phyloP scores from a whole-genome alignment of 1,140 invertebrate genomes.

The Drosophila orena region DNA sequence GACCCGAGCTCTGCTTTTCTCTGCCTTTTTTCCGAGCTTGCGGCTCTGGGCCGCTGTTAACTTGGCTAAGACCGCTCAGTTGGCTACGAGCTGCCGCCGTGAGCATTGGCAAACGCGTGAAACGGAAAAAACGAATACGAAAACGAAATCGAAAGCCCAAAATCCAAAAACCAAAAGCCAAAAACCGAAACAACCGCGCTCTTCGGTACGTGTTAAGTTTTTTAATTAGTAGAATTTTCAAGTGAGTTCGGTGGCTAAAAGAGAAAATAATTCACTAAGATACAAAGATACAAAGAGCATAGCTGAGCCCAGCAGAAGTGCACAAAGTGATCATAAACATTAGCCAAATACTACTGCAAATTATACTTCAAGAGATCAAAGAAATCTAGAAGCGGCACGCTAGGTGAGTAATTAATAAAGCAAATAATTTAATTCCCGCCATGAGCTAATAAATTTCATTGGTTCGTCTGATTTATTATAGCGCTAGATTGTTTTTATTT shows the following conservation, averaged over 20 bases:
- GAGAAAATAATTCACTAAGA: constrained; percentile 58
- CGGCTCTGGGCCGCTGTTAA: constrained; percentile 25
- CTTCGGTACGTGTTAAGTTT: constrained; percentile 70
- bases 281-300: constrained; percentile 22
- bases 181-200: constrained; percentile 29
- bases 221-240: constrained; percentile 65
- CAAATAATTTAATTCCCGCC: constrained; percentile 23
- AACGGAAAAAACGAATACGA: constrained; percentile 53
- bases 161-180: constrained; percentile 16
- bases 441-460: constrained; percentile 58
- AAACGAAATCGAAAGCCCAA: not conserved
- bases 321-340: constrained; percentile 40
- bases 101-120: constrained; percentile 70
- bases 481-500: constrained; percentile 33
- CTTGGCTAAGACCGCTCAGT: constrained; percentile 60
- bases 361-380: not conserved
- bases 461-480: constrained; percentile 66
- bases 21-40: constrained; percentile 25
- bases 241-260: constrained; percentile 56
- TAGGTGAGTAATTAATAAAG: constrained; percentile 66
- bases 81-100: constrained; percentile 76
- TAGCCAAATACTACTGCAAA: constrained; percentile 8
- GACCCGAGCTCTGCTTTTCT: constrained; percentile 27
- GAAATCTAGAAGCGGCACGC: constrained; percentile 23
- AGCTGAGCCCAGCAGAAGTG: constrained; percentile 12